phyloP scores from a whole-genome alignment of 1,140 invertebrate genomes.

The Rhynchophorus ferrugineus region DNA sequence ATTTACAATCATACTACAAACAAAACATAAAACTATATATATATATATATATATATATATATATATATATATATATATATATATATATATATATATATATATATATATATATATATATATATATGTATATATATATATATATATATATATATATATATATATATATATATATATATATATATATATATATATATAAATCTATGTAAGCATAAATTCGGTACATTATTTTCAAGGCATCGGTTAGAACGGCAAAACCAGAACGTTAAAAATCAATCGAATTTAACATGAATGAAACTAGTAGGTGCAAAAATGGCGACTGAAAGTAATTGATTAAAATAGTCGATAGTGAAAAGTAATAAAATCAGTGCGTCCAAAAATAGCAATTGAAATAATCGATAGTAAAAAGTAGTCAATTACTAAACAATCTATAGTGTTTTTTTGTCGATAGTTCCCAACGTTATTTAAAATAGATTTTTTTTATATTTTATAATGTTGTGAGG shows the following conservation, averaged over 20 bases:
- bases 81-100: conserved; percentile 4
- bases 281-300: too few species aligned
- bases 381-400: background rate
- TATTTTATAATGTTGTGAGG: background rate
- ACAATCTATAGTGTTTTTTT: background rate
- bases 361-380: too few species aligned
- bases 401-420: background rate
- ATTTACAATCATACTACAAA: too few species aligned
- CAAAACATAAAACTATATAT: too few species aligned
- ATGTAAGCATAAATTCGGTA: too few species aligned
- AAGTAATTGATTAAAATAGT: too few species aligned
- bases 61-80: conserved; percentile 4
- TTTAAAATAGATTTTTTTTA: too few species aligned
- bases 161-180: background rate
- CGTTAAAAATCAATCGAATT: too few species aligned
- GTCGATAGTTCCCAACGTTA: too few species aligned
- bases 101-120: conserved; percentile 4
- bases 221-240: background rate
- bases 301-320: too few species aligned
- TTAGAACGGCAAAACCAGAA: too few species aligned
- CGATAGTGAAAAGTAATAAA: too few species aligned
- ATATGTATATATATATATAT: conserved; percentile 1
- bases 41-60: conserved; percentile 3
- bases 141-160: conserved; percentile 1
- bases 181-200: background rate